These are phyloP conservation scores for Butorides virescens DNA, from an alignment of 2,113 vertebrate species.

Conservation along the genomic window DNA sequence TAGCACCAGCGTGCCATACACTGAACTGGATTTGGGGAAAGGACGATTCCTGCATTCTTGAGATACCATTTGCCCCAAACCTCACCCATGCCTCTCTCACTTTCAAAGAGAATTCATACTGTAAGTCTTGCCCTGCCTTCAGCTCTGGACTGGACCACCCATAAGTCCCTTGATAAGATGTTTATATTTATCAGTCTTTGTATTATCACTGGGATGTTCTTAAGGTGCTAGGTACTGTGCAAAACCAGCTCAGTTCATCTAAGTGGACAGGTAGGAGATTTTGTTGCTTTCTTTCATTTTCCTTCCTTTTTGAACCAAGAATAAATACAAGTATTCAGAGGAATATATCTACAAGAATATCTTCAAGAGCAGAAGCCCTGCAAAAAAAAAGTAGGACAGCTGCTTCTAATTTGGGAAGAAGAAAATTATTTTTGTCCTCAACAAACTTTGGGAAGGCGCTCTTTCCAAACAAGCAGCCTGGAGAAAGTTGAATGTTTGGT, in stretches of 20 bases:
- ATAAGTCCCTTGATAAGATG: neutral
- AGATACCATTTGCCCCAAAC: neutral
- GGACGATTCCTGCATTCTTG: neutral
- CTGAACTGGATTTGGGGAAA: neutral
- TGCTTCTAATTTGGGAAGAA: neutral
- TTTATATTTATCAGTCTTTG: neutral
- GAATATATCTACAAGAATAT: neutral
- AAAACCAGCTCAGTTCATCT: neutral
- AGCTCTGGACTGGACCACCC: neutral
- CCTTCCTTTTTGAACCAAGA: neutral
- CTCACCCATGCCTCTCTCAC: neutral
- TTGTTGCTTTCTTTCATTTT: neutral
- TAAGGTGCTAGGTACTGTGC: neutral
- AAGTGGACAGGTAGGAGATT: neutral
- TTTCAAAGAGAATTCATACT: neutral
- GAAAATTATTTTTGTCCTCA: neutral
- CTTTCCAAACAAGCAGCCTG: neutral
- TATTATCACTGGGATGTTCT: neutral
- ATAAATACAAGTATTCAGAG: neutral
- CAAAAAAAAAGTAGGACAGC: neutral
- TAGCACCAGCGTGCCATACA: neutral
- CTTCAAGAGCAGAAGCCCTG: neutral
- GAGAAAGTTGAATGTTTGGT: neutral
- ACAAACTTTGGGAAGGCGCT: neutral
- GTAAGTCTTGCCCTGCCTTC: neutral